phyloP scores from a whole-genome alignment of 2,113 vertebrate genomes.

The Xyliphius kryptos region DNA sequence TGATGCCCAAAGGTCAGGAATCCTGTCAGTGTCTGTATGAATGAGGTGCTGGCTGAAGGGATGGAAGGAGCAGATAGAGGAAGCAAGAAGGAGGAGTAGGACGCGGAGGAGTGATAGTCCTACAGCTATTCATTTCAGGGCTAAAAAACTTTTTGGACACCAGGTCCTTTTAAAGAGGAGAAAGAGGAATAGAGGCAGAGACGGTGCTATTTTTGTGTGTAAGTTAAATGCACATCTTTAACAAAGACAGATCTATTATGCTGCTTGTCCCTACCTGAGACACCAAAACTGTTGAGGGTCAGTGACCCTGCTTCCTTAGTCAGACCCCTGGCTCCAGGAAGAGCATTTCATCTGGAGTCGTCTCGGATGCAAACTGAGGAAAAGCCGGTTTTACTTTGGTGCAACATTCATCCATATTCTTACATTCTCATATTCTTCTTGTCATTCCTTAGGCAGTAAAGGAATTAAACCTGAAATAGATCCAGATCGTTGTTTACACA shows the following conservation, averaged over 20 bases:
- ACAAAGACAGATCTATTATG: constrained; percentile 46
- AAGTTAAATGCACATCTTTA: too few relatives aligned
- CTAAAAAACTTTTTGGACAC: too few relatives aligned
- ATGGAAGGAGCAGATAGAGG: constrained; percentile 26
- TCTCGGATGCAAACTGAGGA: too few relatives aligned
- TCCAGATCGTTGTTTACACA: too few relatives aligned
- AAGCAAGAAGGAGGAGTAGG: constrained; percentile 30
- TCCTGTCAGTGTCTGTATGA: constrained; percentile 31
- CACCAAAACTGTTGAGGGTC: constrained; percentile 73
- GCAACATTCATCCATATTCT: too few relatives aligned
- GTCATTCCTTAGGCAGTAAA: too few relatives aligned
- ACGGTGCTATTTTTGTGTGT: too few relatives aligned
- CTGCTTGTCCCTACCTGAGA: constrained; percentile 62
- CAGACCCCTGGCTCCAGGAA: constrained; percentile 67
- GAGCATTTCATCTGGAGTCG: constrained; percentile 48
- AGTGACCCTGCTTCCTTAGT: constrained; percentile 59
- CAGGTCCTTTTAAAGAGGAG: too few relatives aligned
- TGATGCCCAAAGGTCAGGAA: constrained; percentile 25
- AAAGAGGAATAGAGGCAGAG: too few relatives aligned
- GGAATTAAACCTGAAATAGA: too few relatives aligned
- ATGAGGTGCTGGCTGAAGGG: constrained; percentile 34
- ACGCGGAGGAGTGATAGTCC: constrained; percentile 24
- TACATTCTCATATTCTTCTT: too few relatives aligned
- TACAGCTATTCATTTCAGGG: neutral
- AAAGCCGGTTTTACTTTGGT: too few relatives aligned